Evolutionary conservation across 2,113 vertebrate genomes (phyloP).

Genomic region (Turnix velox): DNA sequence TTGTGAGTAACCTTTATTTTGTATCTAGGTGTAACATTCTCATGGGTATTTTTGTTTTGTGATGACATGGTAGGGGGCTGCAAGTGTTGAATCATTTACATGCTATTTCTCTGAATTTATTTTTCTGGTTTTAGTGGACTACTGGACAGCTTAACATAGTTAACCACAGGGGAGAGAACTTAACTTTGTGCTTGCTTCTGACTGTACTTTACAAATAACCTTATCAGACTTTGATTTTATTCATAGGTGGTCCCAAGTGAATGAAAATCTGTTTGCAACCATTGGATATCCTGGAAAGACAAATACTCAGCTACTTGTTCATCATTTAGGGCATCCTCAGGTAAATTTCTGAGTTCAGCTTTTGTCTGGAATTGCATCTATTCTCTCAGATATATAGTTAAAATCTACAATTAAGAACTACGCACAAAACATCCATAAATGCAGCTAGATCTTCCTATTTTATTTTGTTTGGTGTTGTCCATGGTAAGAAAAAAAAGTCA

Average conservation of each 20-base stretch:
- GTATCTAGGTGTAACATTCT: background rate
- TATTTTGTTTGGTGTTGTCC: background rate
- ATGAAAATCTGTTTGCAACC: slow-evolving; percentile 92
- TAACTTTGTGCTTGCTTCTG: background rate
- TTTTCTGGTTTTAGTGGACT: background rate
- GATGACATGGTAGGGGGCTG: background rate
- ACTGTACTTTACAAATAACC: too few relatives aligned
- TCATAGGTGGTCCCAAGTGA: slow-evolving; percentile 88
- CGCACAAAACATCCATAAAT: background rate
- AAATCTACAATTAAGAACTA: background rate
- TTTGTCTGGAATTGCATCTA: background rate
- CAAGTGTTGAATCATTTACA: background rate
- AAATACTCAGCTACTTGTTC: slow-evolving; percentile 85
- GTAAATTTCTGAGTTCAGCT: slow-evolving; percentile 64
- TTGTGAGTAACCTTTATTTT: background rate
- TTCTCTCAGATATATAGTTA: background rate
- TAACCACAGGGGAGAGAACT: background rate
- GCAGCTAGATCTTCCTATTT: background rate
- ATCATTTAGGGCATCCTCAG: slow-evolving; percentile 94
- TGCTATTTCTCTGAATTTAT: background rate
- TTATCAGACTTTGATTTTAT: background rate
- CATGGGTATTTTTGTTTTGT: background rate
- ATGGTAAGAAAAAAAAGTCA: background rate
- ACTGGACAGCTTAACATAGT: background rate
- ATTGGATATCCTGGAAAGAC: slow-evolving; percentile 94